A percentile compares a stretch with the other conserved stretches of the same genome.
Conservation (phyloP, 2,888 invertebrate genomes). For the Drosophila mimica region DNA sequence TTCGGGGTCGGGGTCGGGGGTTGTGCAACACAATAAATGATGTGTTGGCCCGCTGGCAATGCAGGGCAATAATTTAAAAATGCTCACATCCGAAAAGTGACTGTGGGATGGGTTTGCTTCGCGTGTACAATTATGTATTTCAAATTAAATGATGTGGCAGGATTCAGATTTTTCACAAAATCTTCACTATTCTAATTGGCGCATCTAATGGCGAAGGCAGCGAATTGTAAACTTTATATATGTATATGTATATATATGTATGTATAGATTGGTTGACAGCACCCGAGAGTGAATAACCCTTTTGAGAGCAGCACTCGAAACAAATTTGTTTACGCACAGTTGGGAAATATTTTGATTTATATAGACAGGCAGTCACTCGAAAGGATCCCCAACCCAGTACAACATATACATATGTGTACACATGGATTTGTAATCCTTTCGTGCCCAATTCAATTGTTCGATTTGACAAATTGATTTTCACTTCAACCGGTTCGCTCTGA, state of each 20-base stretch:
- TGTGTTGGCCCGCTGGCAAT: slow-evolving; percentile 62
- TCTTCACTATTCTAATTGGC: slow-evolving; percentile 74
- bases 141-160: slow-evolving; percentile 84
- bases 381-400: slow-evolving; percentile 14
- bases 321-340: slow-evolving; percentile 75
- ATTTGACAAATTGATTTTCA: slow-evolving; percentile 78
- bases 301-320: slow-evolving; percentile 58
- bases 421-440: slow-evolving; percentile 70
- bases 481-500: slow-evolving; percentile 65
- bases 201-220: slow-evolving; percentile 68
- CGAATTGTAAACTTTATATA: slow-evolving; percentile 55
- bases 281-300: slow-evolving; percentile 49
- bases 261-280: slow-evolving; percentile 33
- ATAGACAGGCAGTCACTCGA: slow-evolving; percentile 54
- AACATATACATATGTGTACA: background rate
- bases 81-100: slow-evolving; percentile 66
- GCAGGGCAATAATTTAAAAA: slow-evolving; percentile 81
- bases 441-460: slow-evolving; percentile 76
- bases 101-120: slow-evolving; percentile 31
- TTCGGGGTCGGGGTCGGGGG: background rate
- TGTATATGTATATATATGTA: background rate
- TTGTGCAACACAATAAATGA: slow-evolving; percentile 44
- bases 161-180: slow-evolving; percentile 82
- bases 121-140: slow-evolving; percentile 57
- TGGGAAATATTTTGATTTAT: slow-evolving; percentile 76